Base-by-base conservation (phyloP, 2,888 invertebrate species). In the Polydrusus pterygomalis region DNA sequence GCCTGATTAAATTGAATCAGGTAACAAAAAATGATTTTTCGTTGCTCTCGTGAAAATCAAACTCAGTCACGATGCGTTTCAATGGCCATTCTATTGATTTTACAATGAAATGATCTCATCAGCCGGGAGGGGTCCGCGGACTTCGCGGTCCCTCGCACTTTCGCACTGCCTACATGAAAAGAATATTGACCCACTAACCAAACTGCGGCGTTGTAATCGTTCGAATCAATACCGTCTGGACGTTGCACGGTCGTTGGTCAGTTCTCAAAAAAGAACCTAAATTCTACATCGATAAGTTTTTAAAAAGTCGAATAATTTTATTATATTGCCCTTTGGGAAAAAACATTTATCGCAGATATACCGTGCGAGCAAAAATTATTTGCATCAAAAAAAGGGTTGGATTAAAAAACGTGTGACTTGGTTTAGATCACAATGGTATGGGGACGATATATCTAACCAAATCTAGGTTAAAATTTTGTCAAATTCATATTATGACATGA, bases 141-240 rank as follows among this genome's bases (percentile, higher is more conserved):
- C 63, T 43, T 43, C 30, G 47, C 63, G 63, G 47, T 62, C 62
- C 62, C 62, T 20, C 47, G n/a, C 15, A 20, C 51, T 51, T 30
- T 25, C 34, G 34, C 58, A 60, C 38, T 49, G 64, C 11, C 64
- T 64, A 30, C 69, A 60, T 45, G 45, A 34, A 45, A 69, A 58
- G 20, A 69, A 17, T 69, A 69, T 69, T 69, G 69, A 69, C 69
- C 69, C 69, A 69, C 58, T 58, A 69, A 69, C 69, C 58, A 69
- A 54, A 56, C 45, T 56, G 58, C 58, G 47, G 58, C 69, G 47
- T 43, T 40, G 18, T 40, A 30, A 6, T n/a, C 5, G 25, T 34
- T 54, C 18, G 18, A 25, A 68, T 56, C 58, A 45, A 56, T 69
- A 69, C 15, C 43, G 69, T 69, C 58, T 69, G 58, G 56, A 18